phyloP scores from a whole-genome alignment of 2,888 invertebrate genomes.

The Drosophila mulleri region DNA sequence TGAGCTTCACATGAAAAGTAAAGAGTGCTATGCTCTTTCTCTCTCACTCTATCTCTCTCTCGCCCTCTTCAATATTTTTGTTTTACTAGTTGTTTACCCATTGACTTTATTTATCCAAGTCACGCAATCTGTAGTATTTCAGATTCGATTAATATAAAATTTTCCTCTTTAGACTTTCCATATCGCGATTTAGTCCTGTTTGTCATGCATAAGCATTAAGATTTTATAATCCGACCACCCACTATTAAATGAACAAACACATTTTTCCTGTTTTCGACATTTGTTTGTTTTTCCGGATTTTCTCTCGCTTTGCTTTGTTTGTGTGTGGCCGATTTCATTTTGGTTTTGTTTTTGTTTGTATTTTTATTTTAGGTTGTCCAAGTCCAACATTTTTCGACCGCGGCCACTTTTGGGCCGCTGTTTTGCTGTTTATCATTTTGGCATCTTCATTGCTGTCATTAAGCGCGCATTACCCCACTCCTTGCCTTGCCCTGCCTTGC shows the following conservation, averaged over 20 bases:
- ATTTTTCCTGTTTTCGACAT: conserved; percentile 62
- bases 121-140: not conserved
- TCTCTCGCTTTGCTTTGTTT: conserved; percentile 25
- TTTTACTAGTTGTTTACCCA: not conserved
- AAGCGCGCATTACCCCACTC: conserved; percentile 71
- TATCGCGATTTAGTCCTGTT: conserved; percentile 3
- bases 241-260: conserved; percentile 64
- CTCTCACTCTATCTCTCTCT: too few relatives aligned
- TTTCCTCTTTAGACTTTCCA: not conserved
- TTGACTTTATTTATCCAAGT: not conserved
- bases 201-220: conserved; percentile 10
- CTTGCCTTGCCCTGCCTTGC: not conserved
- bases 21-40: not conserved
- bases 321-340: conserved; percentile 49
- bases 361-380: conserved; percentile 23
- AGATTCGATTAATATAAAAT: not conserved
- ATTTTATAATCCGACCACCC: conserved; percentile 30
- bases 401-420: conserved; percentile 59
- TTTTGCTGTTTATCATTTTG: conserved; percentile 80
- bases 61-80: not conserved
- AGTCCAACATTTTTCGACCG: conserved; percentile 41
- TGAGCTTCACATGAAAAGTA: not conserved
- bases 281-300: conserved; percentile 56
- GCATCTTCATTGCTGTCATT: conserved; percentile 82
- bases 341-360: conserved; percentile 36